Evolutionary conservation across 2,888 invertebrate genomes (phyloP), one percentile per base, ranked within the genome.

Genomic region (Poecilobothrus nobilitatus): DNA sequence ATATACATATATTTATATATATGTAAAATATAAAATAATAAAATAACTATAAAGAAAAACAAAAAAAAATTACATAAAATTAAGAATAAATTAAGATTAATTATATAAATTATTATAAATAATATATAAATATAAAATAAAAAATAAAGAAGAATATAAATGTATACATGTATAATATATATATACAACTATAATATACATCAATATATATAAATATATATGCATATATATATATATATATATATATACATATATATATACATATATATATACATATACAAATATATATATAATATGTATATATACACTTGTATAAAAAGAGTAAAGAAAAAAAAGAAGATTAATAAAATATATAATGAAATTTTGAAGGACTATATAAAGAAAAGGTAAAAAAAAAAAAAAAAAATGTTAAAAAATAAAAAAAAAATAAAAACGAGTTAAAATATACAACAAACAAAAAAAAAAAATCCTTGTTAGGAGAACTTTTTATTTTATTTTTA

Each of bases 261-360:
- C n/a, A n/a, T n/a, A n/a, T n/a, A n/a, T n/a, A n/a, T 41, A 18
- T 18, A 53, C 1, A 53, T n/a, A 37, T 37, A 8, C 37, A 37
- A 8, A 37, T 44, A 44, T 44, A 34, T 34, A 44, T 44, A 15
- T 3, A 44, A 12, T n/a, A n/a, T n/a, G 18, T 12, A 53, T 53
- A 53, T 53, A 53, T 53, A 53, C 53, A 53, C 53, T 53, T 53
- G 53, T 53, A 15, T 53, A 53, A 53, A 53, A n/a, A 53, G 53
- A 12, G 5, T 27, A 41, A 53, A 53, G 53, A 53, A 53, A 18
- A 53, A 53, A 15, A 27, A 27, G 27, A 27, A 27, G 5, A 27
- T 27, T 27, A 18, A 53, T 53, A 53, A 12, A 53, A 53, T 53
- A 34, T 44, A 18, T 53, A 53, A 53, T 53, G 7, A 53, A 53